Evolutionary conservation across 2,113 vertebrate species (phyloP).

Genomic region (Ictalurus furcatus): DNA sequence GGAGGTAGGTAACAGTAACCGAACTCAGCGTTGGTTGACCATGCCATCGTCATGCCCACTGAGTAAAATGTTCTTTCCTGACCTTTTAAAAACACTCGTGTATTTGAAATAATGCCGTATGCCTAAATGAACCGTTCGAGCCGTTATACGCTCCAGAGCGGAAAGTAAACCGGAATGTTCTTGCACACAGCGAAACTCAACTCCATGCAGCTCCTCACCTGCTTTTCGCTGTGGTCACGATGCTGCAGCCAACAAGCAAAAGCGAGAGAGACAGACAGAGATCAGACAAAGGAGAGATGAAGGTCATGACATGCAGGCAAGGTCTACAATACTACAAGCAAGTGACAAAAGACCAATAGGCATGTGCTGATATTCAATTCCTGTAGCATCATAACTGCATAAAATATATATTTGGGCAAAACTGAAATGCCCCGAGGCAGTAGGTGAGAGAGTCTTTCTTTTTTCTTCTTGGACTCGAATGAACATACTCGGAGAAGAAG

Average conservation of each 20-base stretch:
- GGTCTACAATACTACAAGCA: neutral
- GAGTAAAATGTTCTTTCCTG: neutral
- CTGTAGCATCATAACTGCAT: neutral
- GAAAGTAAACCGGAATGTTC: neutral
- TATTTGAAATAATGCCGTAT: neutral
- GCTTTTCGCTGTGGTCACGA: constrained; percentile 66
- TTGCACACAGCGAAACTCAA: neutral
- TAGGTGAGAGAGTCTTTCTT: neutral
- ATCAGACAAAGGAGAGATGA: constrained; percentile 27
- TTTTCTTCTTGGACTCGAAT: neutral
- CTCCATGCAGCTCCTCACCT: constrained; percentile 64
- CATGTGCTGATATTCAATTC: neutral
- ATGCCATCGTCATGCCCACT: neutral
- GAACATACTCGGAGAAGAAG: neutral
- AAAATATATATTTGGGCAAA: neutral
- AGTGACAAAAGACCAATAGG: neutral
- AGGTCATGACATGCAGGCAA: constrained; percentile 38
- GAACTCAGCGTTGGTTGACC: neutral
- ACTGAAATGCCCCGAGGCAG: neutral
- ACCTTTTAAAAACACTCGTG: neutral
- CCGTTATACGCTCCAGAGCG: neutral
- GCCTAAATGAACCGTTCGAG: neutral
- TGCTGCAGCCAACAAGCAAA: constrained; percentile 62
- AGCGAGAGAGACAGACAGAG: constrained; percentile 52
- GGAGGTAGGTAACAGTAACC: neutral